phyloP scores from a whole-genome alignment of 2,113 vertebrate species.

The Phyllopteryx taeniolatus region DNA sequence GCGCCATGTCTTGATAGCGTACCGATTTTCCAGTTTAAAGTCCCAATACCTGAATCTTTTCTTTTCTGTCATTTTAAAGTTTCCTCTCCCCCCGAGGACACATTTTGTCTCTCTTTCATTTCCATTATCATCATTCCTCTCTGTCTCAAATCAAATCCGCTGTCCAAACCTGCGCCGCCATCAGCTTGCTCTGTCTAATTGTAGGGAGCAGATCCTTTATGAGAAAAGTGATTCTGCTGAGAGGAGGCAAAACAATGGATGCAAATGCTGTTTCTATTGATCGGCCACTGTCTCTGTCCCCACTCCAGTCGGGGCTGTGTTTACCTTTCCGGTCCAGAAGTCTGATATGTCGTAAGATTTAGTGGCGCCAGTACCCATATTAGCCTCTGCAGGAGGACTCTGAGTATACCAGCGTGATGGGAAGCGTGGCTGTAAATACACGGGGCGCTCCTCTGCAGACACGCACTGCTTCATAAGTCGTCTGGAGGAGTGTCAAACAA shows the following conservation, averaged over 20 bases:
- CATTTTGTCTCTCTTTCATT: slow-evolving; percentile 22
- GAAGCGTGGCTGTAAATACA: slow-evolving; percentile 47
- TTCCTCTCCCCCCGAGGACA: background rate
- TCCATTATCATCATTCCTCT: slow-evolving; percentile 30
- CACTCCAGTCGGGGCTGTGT: slow-evolving; percentile 25
- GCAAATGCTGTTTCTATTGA: slow-evolving; percentile 76
- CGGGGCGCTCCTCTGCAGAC: slow-evolving; percentile 20
- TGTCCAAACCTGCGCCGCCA: slow-evolving; percentile 36
- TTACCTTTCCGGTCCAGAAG: slow-evolving; percentile 51
- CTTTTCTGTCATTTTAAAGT: background rate
- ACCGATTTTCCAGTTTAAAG: too few species aligned
- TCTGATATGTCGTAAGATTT: slow-evolving; percentile 54
- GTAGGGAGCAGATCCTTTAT: slow-evolving; percentile 55
- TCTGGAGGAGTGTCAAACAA: slow-evolving; percentile 26
- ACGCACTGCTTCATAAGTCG: slow-evolving; percentile 22
- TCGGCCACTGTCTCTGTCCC: slow-evolving; percentile 47
- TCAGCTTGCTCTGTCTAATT: slow-evolving; percentile 57
- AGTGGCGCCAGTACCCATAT: slow-evolving; percentile 34
- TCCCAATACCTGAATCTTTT: background rate
- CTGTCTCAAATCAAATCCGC: slow-evolving; percentile 53
- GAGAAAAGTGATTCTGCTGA: slow-evolving; percentile 64
- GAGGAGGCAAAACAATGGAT: slow-evolving; percentile 60
- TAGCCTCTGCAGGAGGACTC: slow-evolving; percentile 26
- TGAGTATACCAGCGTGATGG: slow-evolving; percentile 10
- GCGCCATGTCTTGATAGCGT: too few species aligned